These are phyloP conservation scores for Drosophila kanapiae DNA, from an alignment of 1,140 invertebrate genomes.

Conservation along the genomic window DNA sequence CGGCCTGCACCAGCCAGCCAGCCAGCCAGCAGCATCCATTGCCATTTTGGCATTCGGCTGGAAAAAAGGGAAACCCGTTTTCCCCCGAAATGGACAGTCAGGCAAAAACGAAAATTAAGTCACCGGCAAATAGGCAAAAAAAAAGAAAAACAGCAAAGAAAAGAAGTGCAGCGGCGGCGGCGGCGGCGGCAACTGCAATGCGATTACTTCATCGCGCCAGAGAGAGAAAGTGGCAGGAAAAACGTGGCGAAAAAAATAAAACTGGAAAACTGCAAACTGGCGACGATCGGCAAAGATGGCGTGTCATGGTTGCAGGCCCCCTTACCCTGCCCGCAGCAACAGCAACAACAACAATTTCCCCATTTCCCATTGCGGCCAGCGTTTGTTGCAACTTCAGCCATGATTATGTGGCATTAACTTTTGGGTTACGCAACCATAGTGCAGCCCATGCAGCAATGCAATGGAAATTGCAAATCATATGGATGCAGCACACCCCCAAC, in stretches of 20 bases:
- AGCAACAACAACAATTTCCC: constrained; percentile 66
- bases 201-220: constrained; percentile 73
- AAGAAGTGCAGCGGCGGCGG: constrained; percentile 21
- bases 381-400: constrained; percentile 80
- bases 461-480: constrained; percentile 82
- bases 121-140: constrained; percentile 48
- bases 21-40: constrained; percentile 28
- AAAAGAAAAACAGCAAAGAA: constrained; percentile 10
- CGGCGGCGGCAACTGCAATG: constrained; percentile 15
- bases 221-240: constrained; percentile 80
- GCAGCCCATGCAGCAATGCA: constrained; percentile 65
- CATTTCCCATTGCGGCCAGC: constrained; percentile 75
- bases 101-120: constrained; percentile 70
- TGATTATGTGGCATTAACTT: constrained; percentile 83
- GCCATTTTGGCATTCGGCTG: constrained; percentile 38
- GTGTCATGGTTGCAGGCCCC: constrained; percentile 55
- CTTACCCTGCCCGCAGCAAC: neutral
- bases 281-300: constrained; percentile 56
- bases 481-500: constrained; percentile 35
- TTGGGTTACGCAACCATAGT: constrained; percentile 75
- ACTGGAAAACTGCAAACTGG: constrained; percentile 26
- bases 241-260: constrained; percentile 53
- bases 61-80: constrained; percentile 76
- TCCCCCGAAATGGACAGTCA: constrained; percentile 43
- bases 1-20: constrained; percentile 7